Conservation (phyloP, 2,113 vertebrate genomes). For the Anser brachyrhynchus region DNA sequence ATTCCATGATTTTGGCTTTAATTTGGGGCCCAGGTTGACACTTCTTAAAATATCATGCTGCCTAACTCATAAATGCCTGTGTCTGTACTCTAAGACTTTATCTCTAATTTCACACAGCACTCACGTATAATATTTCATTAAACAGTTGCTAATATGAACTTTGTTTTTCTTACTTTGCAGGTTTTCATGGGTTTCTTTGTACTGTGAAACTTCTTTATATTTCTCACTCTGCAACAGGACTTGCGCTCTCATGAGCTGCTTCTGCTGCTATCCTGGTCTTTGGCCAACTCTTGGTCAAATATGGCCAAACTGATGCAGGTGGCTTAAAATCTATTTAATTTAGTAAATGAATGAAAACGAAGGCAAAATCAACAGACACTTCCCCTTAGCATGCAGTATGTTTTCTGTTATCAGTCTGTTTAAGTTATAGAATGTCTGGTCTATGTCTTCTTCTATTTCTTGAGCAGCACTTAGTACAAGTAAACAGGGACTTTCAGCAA, state of each 20-base stretch:
- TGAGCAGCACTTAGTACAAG: conserved; percentile 34
- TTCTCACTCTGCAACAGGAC: neutral
- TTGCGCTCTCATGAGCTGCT: neutral
- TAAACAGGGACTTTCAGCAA: conserved; percentile 47
- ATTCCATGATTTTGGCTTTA: neutral
- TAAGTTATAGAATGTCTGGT: conserved; percentile 55
- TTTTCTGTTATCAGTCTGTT: conserved; percentile 53
- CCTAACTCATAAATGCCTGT: neutral
- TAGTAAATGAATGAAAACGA: conserved; percentile 44
- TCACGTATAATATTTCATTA: neutral
- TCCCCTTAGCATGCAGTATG: neutral
- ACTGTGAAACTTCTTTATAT: neutral
- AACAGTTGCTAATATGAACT: neutral
- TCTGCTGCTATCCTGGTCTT: conserved; percentile 8
- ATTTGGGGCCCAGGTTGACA: neutral
- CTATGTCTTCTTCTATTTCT: conserved; percentile 50
- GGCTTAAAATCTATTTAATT: conserved; percentile 51
- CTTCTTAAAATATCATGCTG: neutral
- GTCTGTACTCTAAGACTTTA: neutral
- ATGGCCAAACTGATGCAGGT: conserved; percentile 45
- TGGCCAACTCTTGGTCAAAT: conserved; percentile 29
- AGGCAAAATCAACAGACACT: conserved; percentile 46
- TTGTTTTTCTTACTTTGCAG: neutral
- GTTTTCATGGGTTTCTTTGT: neutral
- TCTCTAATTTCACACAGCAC: neutral